phyloP scores from a whole-genome alignment of 2,888 invertebrate species.

The Oxytorus armatus region DNA sequence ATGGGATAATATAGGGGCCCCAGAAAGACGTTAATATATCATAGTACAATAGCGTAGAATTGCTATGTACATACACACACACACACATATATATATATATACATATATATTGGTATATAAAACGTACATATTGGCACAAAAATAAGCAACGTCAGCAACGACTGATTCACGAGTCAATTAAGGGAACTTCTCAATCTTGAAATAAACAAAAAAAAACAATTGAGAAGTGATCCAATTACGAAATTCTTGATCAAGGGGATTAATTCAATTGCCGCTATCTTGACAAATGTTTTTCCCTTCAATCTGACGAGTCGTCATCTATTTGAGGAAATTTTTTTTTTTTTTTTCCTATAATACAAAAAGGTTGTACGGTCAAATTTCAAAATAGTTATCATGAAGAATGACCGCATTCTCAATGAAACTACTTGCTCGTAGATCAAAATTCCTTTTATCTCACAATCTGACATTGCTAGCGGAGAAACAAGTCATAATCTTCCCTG shows the following conservation, averaged over 20 bases:
- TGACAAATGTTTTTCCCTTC: neutral
- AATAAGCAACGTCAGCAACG: neutral
- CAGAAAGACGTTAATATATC: constrained; percentile 22
- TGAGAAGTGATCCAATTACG: neutral
- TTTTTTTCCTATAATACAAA: no score
- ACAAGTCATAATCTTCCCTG: no score
- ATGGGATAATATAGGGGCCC: constrained; percentile 23
- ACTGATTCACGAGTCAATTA: constrained; percentile 26
- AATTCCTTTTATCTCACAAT: no score
- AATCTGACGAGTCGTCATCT: no score
- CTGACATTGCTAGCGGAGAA: no score
- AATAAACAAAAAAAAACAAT: no score
- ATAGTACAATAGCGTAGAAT: constrained; percentile 38
- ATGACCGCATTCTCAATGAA: no score
- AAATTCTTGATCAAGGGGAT: neutral
- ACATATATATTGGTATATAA: neutral
- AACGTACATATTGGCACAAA: neutral
- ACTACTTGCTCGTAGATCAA: no score
- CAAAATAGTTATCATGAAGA: no score
- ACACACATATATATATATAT: neutral
- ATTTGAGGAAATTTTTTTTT: no score
- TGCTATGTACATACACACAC: constrained; percentile 8
- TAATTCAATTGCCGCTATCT: neutral
- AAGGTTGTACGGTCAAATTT: no score
- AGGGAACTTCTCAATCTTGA: constrained; percentile 1